A percentile compares a stretch with the other conserved stretches of the same genome.
These are phyloP conservation scores for Melanaphis sacchari DNA, from an alignment of 1,140 invertebrate genomes.

Conservation along the genomic window DNA sequence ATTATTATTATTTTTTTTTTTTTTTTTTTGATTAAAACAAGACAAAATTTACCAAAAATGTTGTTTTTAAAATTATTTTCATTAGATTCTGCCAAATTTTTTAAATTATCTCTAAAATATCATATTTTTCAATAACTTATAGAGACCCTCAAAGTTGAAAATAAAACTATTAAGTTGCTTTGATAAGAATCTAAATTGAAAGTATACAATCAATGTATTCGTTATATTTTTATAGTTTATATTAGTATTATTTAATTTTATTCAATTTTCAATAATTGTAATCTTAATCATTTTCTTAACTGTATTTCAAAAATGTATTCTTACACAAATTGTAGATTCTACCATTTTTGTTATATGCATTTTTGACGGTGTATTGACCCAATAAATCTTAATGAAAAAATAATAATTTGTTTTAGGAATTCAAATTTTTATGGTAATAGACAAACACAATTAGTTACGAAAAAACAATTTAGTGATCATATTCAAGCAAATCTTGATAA, in stretches of 20 bases:
- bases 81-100: background rate
- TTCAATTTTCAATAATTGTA: no score
- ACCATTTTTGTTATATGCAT: background rate
- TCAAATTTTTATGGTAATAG: constrained; percentile 69
- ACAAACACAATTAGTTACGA: constrained; percentile 69
- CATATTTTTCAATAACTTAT: background rate
- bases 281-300: background rate
- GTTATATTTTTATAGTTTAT: background rate
- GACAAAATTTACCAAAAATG: no score
- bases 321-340: background rate
- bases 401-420: constrained; percentile 65
- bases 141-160: background rate
- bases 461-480: constrained; percentile 74
- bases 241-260: no score
- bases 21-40: background rate
- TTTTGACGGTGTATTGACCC: background rate
- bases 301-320: background rate
- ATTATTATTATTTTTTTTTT: no score
- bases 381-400: background rate
- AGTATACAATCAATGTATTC: background rate
- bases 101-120: background rate
- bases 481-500: constrained; percentile 72
- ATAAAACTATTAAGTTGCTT: background rate
- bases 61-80: background rate
- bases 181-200: background rate